Percentiles rank a stretch among this genome's conserved stretches.
phyloP scores from a whole-genome alignment of 1,140 invertebrate species.

The Papilio machaon region DNA sequence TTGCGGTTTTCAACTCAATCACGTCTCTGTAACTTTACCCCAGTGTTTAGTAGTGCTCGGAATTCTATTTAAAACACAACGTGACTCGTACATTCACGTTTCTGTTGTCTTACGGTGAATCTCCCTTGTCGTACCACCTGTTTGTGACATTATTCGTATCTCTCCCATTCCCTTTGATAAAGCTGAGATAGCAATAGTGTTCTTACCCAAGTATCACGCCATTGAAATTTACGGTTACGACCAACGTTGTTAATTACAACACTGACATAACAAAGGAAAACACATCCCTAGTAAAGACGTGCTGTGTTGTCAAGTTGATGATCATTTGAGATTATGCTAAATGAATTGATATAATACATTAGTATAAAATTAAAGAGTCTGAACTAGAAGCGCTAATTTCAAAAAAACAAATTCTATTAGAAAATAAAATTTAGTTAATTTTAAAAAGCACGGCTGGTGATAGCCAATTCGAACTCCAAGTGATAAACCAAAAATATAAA shows the following conservation, averaged over 20 bases:
- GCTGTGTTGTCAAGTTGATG: neutral
- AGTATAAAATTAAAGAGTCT: too few relatives aligned
- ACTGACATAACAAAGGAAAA: neutral
- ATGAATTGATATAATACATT: neutral
- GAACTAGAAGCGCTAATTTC: too few relatives aligned
- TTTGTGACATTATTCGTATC: too few relatives aligned
- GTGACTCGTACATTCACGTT: neutral
- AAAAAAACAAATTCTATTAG: too few relatives aligned
- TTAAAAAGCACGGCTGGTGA: too few relatives aligned
- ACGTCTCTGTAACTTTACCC: neutral
- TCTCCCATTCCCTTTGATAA: too few relatives aligned
- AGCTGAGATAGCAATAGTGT: too few relatives aligned
- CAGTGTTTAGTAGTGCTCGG: neutral
- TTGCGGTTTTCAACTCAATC: constrained; percentile 3
- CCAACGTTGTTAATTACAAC: neutral
- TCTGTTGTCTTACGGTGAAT: neutral
- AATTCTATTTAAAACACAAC: neutral
- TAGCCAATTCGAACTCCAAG: too few relatives aligned
- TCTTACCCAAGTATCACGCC: too few relatives aligned
- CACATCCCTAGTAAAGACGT: neutral
- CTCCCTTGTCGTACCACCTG: too few relatives aligned
- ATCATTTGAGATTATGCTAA: neutral
- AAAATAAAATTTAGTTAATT: too few relatives aligned
- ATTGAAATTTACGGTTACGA: neutral
- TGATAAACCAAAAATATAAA: too few relatives aligned